Base-by-base conservation (phyloP, 2,797 vertebrate species). In the Neoniphon sammara region DNA sequence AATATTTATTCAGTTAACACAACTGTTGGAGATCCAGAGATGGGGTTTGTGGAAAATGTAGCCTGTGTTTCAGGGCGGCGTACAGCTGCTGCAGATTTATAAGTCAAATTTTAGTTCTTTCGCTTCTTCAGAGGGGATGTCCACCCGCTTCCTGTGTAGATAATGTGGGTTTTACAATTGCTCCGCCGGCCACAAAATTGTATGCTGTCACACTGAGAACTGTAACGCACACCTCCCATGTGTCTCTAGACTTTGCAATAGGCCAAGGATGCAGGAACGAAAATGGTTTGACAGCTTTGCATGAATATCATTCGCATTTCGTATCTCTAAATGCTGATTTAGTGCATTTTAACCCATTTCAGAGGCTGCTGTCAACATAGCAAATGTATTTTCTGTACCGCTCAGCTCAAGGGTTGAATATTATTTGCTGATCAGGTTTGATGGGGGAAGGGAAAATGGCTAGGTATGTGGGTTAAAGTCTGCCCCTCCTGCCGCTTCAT, bases 71-170 rank as follows among this genome's bases (percentile, higher is more conserved):
- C 12, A 47, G 20, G 23, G 75, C 36, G 1, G 7, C 57, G 11
- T 14, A 17, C 49, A 11, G 31, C 61, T 63, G 63, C 47, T 66
- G 44, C 77, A 23, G 52, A 47, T 74, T 77, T 20, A 50, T 61
- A 11, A 49, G 15, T 60, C 30, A 39, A 15, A 46, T 61, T 54
- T 54, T 36, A 62, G 20, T 67, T 77, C 27, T 69, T 50, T 0
- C 23, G 61, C 54, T 70, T 27, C 47, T 52, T 81, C 49, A 31
- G 62, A 70, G 70, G 55, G 57, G 68, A 80, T 75, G 52, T 82
- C 82, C 66, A 78, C 79, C 75, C 80, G 69, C 83, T 86, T 89
- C 87, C 85, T 86, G 69, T 81, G 63, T 73, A 75, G 72, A 87
- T 85, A 55, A 61, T 68, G 57, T 72, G 53, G 15, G 59, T 36